Evolutionary conservation across 2,113 vertebrate species (phyloP).

Genomic region (Pelvicachromis taeniatus): DNA sequence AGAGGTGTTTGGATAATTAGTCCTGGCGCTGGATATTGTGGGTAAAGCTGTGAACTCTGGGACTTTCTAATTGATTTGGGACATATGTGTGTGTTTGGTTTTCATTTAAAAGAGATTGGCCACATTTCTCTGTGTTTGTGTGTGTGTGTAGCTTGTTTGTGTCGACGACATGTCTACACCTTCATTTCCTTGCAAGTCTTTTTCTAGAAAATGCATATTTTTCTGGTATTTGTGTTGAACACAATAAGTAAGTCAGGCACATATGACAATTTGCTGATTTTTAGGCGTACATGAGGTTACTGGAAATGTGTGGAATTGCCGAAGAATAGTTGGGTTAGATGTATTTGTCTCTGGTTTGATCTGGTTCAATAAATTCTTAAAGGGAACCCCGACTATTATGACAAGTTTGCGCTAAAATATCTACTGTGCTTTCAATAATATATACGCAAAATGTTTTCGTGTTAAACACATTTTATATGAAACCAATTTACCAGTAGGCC

Average conservation of each 20-base stretch:
- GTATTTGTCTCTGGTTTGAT: background rate
- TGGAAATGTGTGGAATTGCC: background rate
- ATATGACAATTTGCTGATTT: background rate
- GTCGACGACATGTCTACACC: background rate
- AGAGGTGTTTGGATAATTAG: slow-evolving; percentile 55
- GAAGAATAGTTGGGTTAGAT: background rate
- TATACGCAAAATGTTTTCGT: too few species aligned
- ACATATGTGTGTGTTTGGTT: slow-evolving; percentile 45
- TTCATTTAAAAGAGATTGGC: slow-evolving; percentile 46
- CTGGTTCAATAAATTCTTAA: background rate
- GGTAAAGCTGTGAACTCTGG: slow-evolving; percentile 58
- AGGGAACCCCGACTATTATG: too few species aligned
- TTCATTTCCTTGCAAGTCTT: background rate
- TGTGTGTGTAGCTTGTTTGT: background rate
- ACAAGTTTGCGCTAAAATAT: too few species aligned
- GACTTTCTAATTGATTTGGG: slow-evolving; percentile 65
- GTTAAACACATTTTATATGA: too few species aligned
- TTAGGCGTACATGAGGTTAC: background rate
- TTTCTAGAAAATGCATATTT: background rate
- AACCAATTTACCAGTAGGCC: too few species aligned
- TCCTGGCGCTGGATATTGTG: slow-evolving; percentile 24
- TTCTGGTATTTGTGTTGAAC: background rate
- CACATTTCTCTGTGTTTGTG: background rate
- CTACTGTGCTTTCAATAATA: too few species aligned
- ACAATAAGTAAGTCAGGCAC: background rate